Evolutionary conservation across 2,113 vertebrate species (phyloP).

Genomic region (Poeciliopsis turrubarensis): DNA sequence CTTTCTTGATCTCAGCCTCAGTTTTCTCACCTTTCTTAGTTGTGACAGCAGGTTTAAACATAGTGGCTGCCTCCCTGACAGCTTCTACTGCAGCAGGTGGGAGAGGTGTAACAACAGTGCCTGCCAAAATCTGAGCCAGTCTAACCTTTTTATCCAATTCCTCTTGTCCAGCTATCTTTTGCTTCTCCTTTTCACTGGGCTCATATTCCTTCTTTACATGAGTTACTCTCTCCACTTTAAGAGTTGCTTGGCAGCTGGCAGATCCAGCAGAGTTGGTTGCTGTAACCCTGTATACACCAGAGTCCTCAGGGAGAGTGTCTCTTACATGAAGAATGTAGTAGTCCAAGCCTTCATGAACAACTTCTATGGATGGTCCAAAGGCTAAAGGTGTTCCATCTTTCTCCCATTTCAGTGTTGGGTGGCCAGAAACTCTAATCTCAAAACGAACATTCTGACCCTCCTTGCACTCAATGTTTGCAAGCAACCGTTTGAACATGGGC

Average conservation of each 20-base stretch:
- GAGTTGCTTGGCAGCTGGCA: slow-evolving; percentile 92
- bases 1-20: slow-evolving; percentile 86
- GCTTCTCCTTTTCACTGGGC: slow-evolving; percentile 81
- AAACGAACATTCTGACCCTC: slow-evolving; percentile 94
- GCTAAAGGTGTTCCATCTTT: slow-evolving; percentile 92
- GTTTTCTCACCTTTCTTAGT: slow-evolving; percentile 89
- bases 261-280: slow-evolving; percentile 97
- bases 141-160: slow-evolving; percentile 92
- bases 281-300: slow-evolving; percentile 93
- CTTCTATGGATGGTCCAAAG: slow-evolving; percentile 91
- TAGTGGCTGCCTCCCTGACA: slow-evolving; percentile 89
- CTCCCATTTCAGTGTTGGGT: slow-evolving; percentile 92
- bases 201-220: slow-evolving; percentile 92
- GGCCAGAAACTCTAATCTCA: slow-evolving; percentile 95
- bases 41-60: slow-evolving; percentile 93
- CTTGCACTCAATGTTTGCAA: slow-evolving; percentile 93
- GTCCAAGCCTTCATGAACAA: slow-evolving; percentile 96
- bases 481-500: slow-evolving; percentile 98
- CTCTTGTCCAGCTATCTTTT: slow-evolving; percentile 79
- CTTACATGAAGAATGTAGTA: slow-evolving; percentile 93
- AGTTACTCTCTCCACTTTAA: slow-evolving; percentile 89
- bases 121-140: slow-evolving; percentile 91
- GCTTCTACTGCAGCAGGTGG: slow-evolving; percentile 91
- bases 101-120: slow-evolving; percentile 84
- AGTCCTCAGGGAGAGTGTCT: slow-evolving; percentile 93